phyloP scores from a whole-genome alignment of 2,888 invertebrate species.

The Nephrocerus scutellatus region DNA sequence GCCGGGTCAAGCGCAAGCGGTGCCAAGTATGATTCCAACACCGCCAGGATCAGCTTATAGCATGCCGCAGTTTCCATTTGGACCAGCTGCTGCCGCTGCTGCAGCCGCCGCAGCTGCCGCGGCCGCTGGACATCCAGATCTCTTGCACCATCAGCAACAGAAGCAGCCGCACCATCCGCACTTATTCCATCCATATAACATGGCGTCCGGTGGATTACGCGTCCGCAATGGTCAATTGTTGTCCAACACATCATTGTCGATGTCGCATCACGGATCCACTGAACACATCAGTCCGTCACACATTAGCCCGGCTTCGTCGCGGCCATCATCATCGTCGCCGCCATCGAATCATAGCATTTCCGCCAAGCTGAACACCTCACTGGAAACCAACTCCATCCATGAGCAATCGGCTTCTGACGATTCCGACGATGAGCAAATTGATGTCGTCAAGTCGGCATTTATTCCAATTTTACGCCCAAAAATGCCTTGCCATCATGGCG shows the following conservation, averaged over 20 bases:
- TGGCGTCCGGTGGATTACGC: slow-evolving; percentile 43
- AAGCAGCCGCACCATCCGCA: slow-evolving; percentile 45
- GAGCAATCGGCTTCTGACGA: slow-evolving; percentile 54
- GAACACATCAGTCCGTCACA: slow-evolving; percentile 38
- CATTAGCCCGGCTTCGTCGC: slow-evolving; percentile 44
- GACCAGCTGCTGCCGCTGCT: slow-evolving; percentile 40
- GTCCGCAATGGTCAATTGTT: slow-evolving; percentile 30
- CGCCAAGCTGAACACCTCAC: slow-evolving; percentile 50
- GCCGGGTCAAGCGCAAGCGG: slow-evolving; percentile 21
- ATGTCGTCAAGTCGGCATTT: slow-evolving; percentile 69
- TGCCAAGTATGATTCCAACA: slow-evolving; percentile 53
- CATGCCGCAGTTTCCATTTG: slow-evolving; percentile 54
- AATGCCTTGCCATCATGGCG: slow-evolving; percentile 41
- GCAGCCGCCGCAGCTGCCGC: slow-evolving; percentile 29
- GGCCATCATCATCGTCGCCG: slow-evolving; percentile 45
- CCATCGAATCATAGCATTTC: slow-evolving; percentile 25
- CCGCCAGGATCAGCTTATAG: slow-evolving; percentile 49
- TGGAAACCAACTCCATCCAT: slow-evolving; percentile 57
- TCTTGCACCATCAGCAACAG: slow-evolving; percentile 38
- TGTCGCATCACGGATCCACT: slow-evolving; percentile 30
- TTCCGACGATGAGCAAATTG: slow-evolving; percentile 66
- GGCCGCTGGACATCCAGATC: slow-evolving; percentile 46
- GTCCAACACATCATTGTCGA: slow-evolving; percentile 25
- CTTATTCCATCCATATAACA: slow-evolving; percentile 55
- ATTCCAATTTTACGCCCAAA: slow-evolving; percentile 55